These are phyloP conservation scores for Danionella dracula DNA, from an alignment of 2,797 vertebrate species.

Conservation along the genomic window DNA sequence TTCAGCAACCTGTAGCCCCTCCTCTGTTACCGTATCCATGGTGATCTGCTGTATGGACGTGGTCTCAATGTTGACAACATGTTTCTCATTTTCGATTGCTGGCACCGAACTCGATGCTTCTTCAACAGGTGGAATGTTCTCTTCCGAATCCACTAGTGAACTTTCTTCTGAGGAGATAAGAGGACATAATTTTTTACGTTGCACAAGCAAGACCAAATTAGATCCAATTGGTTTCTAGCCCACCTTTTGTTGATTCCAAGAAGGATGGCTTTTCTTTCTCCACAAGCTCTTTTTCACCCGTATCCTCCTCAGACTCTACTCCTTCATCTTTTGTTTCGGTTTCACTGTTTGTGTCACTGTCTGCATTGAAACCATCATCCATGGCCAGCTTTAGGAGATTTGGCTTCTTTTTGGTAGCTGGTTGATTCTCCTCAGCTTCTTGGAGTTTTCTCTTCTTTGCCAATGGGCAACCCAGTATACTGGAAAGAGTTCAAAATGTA, in stretches of 20 bases:
- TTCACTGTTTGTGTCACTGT: constrained; percentile 81
- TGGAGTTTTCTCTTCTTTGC: constrained; percentile 94
- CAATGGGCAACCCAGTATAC: constrained; percentile 87
- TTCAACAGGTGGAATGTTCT: constrained; percentile 18
- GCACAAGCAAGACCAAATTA: too few species aligned
- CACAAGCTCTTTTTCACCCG: constrained; percentile 69
- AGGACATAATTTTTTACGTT: not conserved
- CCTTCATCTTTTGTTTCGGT: constrained; percentile 74
- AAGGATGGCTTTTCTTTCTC: constrained; percentile 49
- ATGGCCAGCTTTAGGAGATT: constrained; percentile 75
- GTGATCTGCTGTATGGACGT: constrained; percentile 63
- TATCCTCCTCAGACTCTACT: constrained; percentile 69
- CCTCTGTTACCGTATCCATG: constrained; percentile 46
- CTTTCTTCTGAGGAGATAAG: constrained; percentile 41
- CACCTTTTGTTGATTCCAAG: constrained; percentile 49
- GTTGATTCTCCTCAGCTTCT: constrained; percentile 76
- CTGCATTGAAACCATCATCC: constrained; percentile 78
- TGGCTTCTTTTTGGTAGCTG: constrained; percentile 79
- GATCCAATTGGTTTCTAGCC: constrained; percentile 11
- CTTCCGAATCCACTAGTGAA: constrained; percentile 40
- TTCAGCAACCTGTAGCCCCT: constrained; percentile 57
- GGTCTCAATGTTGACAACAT: constrained; percentile 65
- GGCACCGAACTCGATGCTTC: constrained; percentile 12
- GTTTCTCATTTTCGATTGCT: constrained; percentile 47
- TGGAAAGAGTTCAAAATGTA: constrained; percentile 43